A percentile compares a stretch with the other conserved stretches of the same genome.
Evolutionary conservation across 2,113 vertebrate genomes (phyloP).

Genomic region (Aepyceros melampus): DNA sequence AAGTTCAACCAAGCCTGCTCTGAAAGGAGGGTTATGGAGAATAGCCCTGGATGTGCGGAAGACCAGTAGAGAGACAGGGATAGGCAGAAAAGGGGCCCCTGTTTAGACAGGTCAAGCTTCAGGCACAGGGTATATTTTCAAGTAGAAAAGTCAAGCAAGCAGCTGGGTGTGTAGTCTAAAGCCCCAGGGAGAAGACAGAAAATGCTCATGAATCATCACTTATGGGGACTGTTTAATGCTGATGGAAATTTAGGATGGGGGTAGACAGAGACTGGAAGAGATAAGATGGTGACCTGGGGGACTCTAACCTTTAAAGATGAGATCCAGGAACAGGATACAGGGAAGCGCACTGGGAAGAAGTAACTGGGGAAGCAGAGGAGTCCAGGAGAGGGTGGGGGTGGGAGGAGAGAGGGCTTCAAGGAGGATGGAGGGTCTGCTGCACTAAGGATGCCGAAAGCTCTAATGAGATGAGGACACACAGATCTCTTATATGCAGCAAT

Average conservation of each 20-base stretch:
- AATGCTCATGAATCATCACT: rapidly evolving
- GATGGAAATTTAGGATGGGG: no score
- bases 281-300: rapidly evolving
- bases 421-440: not conserved
- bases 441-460: not conserved
- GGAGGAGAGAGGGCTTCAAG: not conserved
- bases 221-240: not conserved
- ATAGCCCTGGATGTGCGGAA: rapidly evolving
- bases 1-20: not conserved
- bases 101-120: not conserved
- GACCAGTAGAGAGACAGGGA: rapidly evolving
- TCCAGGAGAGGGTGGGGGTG: rapidly evolving
- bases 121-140: not conserved
- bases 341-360: rapidly evolving
- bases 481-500: not conserved
- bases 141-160: not conserved
- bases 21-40: not conserved
- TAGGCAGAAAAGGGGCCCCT: rapidly evolving
- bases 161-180: not conserved
- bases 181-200: rapidly evolving
- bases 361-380: rapidly evolving
- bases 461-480: rapidly evolving
- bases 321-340: not conserved
- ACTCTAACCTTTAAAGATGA: not conserved
- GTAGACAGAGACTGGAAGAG: not conserved